Conservation (phyloP, 2,888 invertebrate genomes). For the Erebia ligea region DNA sequence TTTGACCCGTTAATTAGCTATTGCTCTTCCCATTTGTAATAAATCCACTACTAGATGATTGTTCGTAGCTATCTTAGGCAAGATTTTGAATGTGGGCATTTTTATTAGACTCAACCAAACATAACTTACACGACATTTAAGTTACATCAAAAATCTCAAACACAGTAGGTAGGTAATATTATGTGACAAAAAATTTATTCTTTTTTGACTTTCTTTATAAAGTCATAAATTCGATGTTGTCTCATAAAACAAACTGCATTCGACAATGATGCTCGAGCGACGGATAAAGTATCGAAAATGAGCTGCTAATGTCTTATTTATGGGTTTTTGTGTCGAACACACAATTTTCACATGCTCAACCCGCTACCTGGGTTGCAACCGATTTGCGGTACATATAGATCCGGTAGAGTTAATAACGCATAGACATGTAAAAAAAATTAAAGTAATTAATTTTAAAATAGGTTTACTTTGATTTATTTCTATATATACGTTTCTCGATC, state of each 20-base stretch:
- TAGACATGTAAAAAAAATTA: slow-evolving; percentile 37
- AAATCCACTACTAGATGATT: too few relatives aligned
- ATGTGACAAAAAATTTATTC: neutral
- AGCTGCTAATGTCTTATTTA: slow-evolving; percentile 82
- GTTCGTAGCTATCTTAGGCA: too few relatives aligned
- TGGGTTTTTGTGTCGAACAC: slow-evolving; percentile 68
- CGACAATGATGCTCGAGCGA: slow-evolving; percentile 64
- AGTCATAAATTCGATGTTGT: slow-evolving; percentile 35
- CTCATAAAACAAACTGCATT: slow-evolving; percentile 55
- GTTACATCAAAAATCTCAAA: neutral
- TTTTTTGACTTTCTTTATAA: neutral
- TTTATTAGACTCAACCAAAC: too few relatives aligned
- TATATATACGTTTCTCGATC: too few relatives aligned
- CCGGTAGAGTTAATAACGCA: slow-evolving; percentile 43
- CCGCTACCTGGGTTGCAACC: slow-evolving; percentile 62
- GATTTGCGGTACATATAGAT: slow-evolving; percentile 55
- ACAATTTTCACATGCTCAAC: slow-evolving; percentile 78
- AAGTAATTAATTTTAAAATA: too few relatives aligned
- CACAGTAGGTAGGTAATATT: neutral
- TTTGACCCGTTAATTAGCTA: too few relatives aligned
- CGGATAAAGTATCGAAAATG: slow-evolving; percentile 65
- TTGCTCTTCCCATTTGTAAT: too few relatives aligned
- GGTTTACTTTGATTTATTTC: too few relatives aligned
- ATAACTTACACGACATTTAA: too few relatives aligned
- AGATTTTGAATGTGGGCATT: too few relatives aligned